Evolutionary conservation across 2,797 vertebrate genomes (phyloP).

Genomic region (Oryzias sinensis): DNA sequence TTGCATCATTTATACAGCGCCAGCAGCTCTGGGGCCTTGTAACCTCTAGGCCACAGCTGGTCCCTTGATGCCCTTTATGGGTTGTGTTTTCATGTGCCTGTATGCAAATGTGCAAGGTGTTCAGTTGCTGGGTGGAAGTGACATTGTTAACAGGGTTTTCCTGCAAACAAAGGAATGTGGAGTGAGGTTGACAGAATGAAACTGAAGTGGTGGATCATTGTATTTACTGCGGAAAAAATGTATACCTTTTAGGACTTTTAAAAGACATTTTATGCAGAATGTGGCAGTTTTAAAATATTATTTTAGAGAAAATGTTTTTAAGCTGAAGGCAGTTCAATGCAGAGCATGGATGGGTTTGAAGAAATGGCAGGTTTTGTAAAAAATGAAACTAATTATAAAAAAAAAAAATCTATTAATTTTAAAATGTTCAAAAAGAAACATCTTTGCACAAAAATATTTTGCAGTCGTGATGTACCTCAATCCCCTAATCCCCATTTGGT

Average conservation of each 20-base stretch:
- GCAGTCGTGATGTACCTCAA: no score
- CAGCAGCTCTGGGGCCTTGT: constrained; percentile 50
- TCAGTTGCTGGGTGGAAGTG: constrained; percentile 30
- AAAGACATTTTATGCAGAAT: no score
- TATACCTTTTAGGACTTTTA: constrained; percentile 20
- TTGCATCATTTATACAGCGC: constrained; percentile 73
- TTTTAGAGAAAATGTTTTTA: no score
- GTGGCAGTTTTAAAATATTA: no score
- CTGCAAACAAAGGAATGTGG: constrained; percentile 11
- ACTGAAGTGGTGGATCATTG: constrained; percentile 5
- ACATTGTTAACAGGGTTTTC: constrained; percentile 17
- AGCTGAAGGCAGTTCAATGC: no score
- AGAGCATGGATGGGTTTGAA: no score
- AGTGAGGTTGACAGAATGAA: constrained; percentile 1
- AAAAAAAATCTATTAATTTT: no score
- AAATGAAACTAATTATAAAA: no score
- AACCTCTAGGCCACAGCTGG: constrained; percentile 55
- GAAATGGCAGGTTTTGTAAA: no score
- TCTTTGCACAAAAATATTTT: no score
- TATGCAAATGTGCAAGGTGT: constrained; percentile 40
- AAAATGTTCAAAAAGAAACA: no score
- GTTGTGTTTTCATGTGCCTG: constrained; percentile 39
- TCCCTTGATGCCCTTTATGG: constrained; percentile 47
- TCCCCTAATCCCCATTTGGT: no score
- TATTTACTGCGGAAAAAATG: constrained; percentile 16